Evolutionary conservation across 2,797 vertebrate species (phyloP), one percentile per base, ranked within the genome.

Genomic region (Poeciliopsis presidionis): DNA sequence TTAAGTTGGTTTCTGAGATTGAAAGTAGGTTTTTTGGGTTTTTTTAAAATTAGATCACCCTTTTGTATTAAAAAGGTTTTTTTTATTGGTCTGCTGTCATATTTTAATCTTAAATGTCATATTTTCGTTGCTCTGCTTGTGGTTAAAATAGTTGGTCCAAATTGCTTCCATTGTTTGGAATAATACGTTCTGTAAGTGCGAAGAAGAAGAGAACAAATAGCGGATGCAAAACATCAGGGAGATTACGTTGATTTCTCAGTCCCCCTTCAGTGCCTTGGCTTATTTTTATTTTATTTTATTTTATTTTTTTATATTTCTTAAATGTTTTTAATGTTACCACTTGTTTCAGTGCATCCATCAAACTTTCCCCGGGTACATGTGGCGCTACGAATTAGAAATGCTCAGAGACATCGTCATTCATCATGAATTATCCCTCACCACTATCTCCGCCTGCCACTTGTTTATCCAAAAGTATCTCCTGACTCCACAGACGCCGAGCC

Each of bases 391-490:
- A 82, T 79, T 72, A 85, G 69, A 79, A 80, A 80, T 78, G 72
- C 85, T 83, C 79, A 89, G 87, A 89, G 76, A 87, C 85, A 87
- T 85, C 88, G 77, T 92, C 86, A 86, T 82, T 83, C 79, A 80
- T 88, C 83, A 74, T 11, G 4, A 86, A 76, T 41, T 70, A 83
- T 80, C 90, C 84, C 88, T 74, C 81, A 84, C 87, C 88, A 86
- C 79, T 89, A 81, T 84, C 89, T 89, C 79, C 72, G 80, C 85
- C 87, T 82, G 86, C 86, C 79, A 69, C 86, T 88, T 91, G 89
- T 91, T 93, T 90, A 88, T 81, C 84, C 78, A 82, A 86, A 57
- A 82, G 73, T 80, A 83, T 89, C 82, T 90, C 79, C 86, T 85
- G 85, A 85, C 81, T 85, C 81, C 73, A 81, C 82, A 85, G 71